Evolutionary conservation across 2,888 invertebrate species (phyloP).

Genomic region (Lithophane socia): DNA sequence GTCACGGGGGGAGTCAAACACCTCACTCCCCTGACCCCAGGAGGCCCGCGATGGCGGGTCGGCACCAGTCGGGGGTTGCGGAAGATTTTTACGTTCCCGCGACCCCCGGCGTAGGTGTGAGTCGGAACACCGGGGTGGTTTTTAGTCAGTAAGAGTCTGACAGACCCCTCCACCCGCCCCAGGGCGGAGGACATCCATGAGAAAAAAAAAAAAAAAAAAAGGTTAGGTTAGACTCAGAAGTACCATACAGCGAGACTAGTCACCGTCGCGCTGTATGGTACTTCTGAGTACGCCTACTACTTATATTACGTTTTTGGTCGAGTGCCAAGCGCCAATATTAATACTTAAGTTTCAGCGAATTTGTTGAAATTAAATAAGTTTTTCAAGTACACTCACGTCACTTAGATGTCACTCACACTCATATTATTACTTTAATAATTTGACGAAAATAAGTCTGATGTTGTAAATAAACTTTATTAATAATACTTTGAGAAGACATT

Average conservation of each 20-base stretch:
- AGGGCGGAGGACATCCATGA: too few species aligned
- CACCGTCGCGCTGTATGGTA: neutral
- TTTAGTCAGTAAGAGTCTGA: too few species aligned
- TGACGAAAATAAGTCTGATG: constrained; percentile 1
- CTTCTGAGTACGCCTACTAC: neutral
- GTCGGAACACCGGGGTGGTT: too few species aligned
- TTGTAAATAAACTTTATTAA: constrained; percentile 44
- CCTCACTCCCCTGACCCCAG: too few species aligned
- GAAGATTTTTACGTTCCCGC: too few species aligned
- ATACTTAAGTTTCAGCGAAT: constrained; percentile 24
- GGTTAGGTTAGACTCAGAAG: neutral
- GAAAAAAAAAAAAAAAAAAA: too few species aligned
- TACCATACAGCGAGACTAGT: too few species aligned
- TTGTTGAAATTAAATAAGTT: constrained; percentile 57
- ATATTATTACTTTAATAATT: constrained; percentile 27
- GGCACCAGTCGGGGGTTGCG: too few species aligned
- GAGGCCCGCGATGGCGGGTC: too few species aligned
- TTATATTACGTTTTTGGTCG: constrained; percentile 6
- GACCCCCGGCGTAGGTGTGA: too few species aligned
- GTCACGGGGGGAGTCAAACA: too few species aligned
- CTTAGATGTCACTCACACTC: neutral
- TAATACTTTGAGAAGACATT: constrained; percentile 28
- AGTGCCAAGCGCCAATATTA: constrained; percentile 43
- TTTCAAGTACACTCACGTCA: constrained; percentile 21
- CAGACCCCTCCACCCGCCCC: too few species aligned